Evolutionary conservation across 2,113 vertebrate species (phyloP).

Genomic region (Candoia aspera): DNA sequence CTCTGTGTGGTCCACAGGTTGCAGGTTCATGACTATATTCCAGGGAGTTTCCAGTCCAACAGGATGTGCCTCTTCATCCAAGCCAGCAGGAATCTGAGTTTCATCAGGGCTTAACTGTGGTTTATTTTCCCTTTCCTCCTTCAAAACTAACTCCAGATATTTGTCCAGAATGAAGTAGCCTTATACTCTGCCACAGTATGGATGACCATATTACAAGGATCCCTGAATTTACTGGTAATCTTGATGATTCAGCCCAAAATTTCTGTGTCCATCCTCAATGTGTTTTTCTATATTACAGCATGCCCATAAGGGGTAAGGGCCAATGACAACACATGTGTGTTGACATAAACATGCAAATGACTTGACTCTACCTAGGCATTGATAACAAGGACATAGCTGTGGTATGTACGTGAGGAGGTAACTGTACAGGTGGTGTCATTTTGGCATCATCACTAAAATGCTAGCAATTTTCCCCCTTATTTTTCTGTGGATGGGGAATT

Average conservation of each 20-base stretch:
- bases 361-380: neutral
- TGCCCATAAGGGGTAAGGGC: neutral
- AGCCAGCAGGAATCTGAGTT: no score
- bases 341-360: neutral
- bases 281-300: neutral
- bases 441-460: neutral
- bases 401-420: neutral
- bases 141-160: no score
- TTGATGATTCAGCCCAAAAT: neutral
- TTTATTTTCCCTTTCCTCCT: no score
- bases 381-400: neutral
- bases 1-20: no score
- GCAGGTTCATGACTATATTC: no score
- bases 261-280: neutral
- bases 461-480: neutral
- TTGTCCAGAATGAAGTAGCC: no score
- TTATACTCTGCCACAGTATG: no score
- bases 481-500: neutral
- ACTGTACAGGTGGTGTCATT: neutral
- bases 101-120: no score
- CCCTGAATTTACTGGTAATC: neutral
- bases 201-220: no score
- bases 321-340: neutral
- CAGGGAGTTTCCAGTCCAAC: no score
- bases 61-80: no score